Evolutionary conservation across 2,113 vertebrate species (phyloP), one percentile per base, ranked within the genome.

Genomic region (Alethe castanea): DNA sequence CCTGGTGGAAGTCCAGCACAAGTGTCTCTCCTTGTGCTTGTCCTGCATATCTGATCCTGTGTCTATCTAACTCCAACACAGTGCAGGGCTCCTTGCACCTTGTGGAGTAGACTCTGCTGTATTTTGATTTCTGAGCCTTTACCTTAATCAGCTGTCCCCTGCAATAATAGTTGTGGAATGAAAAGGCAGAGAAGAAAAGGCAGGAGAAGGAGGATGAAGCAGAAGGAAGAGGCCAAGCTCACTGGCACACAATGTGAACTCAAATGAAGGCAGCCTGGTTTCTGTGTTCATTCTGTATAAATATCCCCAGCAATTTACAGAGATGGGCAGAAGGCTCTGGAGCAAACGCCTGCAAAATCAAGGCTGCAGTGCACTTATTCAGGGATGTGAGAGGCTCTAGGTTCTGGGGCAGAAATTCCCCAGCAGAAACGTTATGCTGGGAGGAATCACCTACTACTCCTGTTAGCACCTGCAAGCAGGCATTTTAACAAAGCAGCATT

Each of bases 401-500:
- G 35, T 71, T 86, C 31, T 38, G 20, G 45, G 48, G 67, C 47
- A 95, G 45, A 90, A 90, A 93, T 77, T 94, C 90, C 24, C 56
- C 48, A 83, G 56, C 36, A 94, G 85, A 88, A 96, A 88, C 1
- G 0, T 92, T 96, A 62, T 45, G 79, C 85, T 83, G 54, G 31
- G 64, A 61, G 87, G 66, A 86, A 92, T 80, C 76, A 80, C 71
- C 87, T 60, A 90, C 94, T 95, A 93, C 38, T 94, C 74, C 44
- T 93, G 88, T 94, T 91, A 90, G 81, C 93, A 93, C 90, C 90
- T 90, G 92, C 80, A 87, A 90, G 65, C 69, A 52, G 35, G 65
- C 29, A 31, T 94, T 94, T 70, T 60, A 93, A 96, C 93, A 96
- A 95, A 92, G 88, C 85, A 86, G 44, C 59, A 65, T 90, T 96